Evolutionary conservation across 1,140 invertebrate genomes (phyloP), one percentile per base, ranked within the genome.

Genomic region (Gryllus bimaculatus): DNA sequence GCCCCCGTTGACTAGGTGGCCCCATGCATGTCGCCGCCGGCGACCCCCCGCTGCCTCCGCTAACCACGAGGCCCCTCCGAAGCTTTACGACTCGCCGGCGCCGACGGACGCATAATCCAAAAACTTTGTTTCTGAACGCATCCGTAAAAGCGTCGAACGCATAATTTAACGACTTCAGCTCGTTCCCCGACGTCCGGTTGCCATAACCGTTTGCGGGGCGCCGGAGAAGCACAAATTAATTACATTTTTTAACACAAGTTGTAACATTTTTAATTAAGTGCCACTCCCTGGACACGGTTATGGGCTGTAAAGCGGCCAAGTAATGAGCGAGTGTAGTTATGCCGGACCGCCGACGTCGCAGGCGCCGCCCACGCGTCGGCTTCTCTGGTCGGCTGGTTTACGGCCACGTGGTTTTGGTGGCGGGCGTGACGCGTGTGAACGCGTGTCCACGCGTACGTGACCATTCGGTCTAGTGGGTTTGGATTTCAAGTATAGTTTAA

Each of bases 211-310:
- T 13, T 66, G 54, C 54, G 54, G 54, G 10, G 7, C 54, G 18
- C 54, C 10, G 10, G 18, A 18, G 10, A 66, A 66, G 10, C 18
- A 18, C 54, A 66, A 18, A 66, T 66, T 66, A 66, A 66, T 66
- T 66, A 18, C 54, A 66, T 66, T 66, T 66, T 54, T 66, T 13
- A 66, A 18, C 18, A 18, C 54, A 66, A 66, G 54, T 18, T 13
- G 54, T 66, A 66, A 66, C 54, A 66, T 66, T 66, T 66, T 66
- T 66, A 66, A 66, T 66, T 66, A 66, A 66, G 54, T 66, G 54
- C 54, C 54, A 66, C 54, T 66, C 54, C 54, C 54, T 66, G 54
- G 18, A 66, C 10, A 0, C 54, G 54, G 54, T 66, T 66, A 66
- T 66, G 54, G 54, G 54, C 54, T 66, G 54, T 66, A 66, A 66